phyloP scores from a whole-genome alignment of 1,140 invertebrate genomes.

The Bombus difficillimus region DNA sequence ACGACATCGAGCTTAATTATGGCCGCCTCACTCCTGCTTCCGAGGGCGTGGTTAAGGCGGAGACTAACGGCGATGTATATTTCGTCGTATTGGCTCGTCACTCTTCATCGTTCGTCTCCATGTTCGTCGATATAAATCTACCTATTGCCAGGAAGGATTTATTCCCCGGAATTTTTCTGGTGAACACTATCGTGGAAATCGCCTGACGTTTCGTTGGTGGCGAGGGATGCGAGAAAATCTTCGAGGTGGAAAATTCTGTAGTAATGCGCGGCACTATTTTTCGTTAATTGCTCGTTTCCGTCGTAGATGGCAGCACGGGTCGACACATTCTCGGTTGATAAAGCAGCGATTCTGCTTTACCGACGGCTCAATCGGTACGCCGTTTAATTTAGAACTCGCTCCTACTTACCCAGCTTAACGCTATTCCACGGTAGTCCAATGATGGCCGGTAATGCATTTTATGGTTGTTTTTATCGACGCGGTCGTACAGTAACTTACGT shows the following conservation, averaged over 20 bases:
- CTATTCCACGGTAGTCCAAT: conserved; percentile 76
- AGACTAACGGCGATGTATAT: conserved; percentile 42
- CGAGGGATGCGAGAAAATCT: not conserved
- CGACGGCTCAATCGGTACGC: conserved; percentile 73
- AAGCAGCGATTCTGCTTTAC: conserved; percentile 71
- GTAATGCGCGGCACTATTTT: conserved; percentile 64
- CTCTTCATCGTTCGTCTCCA: not conserved
- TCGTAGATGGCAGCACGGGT: conserved; percentile 75
- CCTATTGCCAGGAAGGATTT: not conserved
- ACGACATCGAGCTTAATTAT: conserved; percentile 79
- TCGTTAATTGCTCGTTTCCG: conserved; percentile 49
- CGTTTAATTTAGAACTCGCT: conserved; percentile 68
- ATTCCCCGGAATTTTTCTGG: not conserved
- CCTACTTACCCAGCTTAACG: conserved; percentile 76
- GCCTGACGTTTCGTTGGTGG: not conserved
- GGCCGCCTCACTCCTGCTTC: conserved; percentile 74
- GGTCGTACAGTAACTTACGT: conserved; percentile 63
- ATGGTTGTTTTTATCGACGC: conserved; percentile 81
- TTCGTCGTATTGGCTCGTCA: conserved; percentile 40
- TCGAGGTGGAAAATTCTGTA: conserved; percentile 51
- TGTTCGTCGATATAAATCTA: not conserved
- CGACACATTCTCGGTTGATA: conserved; percentile 65
- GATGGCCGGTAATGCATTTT: conserved; percentile 80
- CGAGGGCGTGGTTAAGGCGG: conserved; percentile 74
- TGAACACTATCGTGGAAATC: not conserved